These are phyloP conservation scores for Drosophila pseudoobscura DNA, from an alignment of 1,140 invertebrate genomes.

Conservation along the genomic window DNA sequence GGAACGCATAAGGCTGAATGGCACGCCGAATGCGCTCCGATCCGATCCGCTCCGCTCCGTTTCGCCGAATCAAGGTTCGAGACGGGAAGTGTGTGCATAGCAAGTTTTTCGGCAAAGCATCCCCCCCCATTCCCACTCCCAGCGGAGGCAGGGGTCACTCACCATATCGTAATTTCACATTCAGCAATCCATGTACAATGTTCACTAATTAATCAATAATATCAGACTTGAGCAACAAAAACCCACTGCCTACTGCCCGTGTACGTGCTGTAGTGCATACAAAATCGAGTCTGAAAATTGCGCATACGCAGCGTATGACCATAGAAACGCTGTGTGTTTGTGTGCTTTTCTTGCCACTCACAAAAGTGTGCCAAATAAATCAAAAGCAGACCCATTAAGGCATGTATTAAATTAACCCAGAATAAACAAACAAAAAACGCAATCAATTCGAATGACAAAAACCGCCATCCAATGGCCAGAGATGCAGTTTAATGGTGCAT, in stretches of 20 bases:
- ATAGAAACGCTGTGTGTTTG: constrained; percentile 41
- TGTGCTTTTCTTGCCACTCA: constrained; percentile 41
- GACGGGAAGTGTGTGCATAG: constrained; percentile 25
- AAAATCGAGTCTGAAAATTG: constrained; percentile 33
- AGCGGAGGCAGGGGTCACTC: neutral
- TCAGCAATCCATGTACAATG: constrained; percentile 3
- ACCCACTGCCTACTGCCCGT: neutral
- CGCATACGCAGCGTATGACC: constrained; percentile 62
- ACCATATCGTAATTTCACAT: neutral
- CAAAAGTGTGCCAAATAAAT: constrained; percentile 75
- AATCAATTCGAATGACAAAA: constrained; percentile 36
- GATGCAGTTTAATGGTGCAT: constrained; percentile 50
- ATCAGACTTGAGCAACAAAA: neutral
- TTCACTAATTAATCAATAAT: constrained; percentile 26
- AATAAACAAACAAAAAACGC: constrained; percentile 41
- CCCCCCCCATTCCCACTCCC: neutral
- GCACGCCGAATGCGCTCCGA: constrained; percentile 45
- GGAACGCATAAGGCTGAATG: constrained; percentile 35
- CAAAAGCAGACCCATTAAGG: constrained; percentile 58
- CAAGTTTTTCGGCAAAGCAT: neutral
- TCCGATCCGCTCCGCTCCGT: neutral
- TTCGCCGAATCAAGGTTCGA: constrained; percentile 21
- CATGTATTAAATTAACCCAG: constrained; percentile 60
- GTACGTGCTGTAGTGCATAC: constrained; percentile 3
- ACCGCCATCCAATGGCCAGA: constrained; percentile 35